phyloP scores from a whole-genome alignment of 2,888 invertebrate genomes.

The Bruchidius siliquastri region DNA sequence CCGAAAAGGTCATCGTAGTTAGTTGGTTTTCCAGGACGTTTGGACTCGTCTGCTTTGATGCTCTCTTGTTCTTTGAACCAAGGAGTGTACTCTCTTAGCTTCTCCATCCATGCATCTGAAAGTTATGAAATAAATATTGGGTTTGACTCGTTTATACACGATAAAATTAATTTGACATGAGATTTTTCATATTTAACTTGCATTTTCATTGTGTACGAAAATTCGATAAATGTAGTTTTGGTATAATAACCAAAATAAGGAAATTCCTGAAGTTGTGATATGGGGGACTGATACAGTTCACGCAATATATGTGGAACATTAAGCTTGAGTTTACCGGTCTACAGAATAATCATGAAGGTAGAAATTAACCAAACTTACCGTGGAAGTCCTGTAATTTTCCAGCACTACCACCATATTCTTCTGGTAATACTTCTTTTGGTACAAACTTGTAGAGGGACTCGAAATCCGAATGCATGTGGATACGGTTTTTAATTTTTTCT shows the following conservation, averaged over 20 bases:
- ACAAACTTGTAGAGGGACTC: constrained; percentile 73
- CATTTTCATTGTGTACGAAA: too few species aligned
- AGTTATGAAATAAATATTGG: constrained; percentile 21
- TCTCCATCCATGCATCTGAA: constrained; percentile 74
- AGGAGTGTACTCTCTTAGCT: constrained; percentile 66
- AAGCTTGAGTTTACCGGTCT: too few species aligned
- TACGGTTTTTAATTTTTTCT: constrained; percentile 80
- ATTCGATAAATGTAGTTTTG: too few species aligned
- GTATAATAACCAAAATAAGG: too few species aligned
- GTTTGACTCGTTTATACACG: too few species aligned
- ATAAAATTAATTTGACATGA: too few species aligned
- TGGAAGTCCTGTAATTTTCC: constrained; percentile 69
- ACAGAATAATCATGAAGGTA: too few species aligned
- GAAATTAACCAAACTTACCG: constrained; percentile 47
- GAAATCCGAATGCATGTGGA: constrained; percentile 71
- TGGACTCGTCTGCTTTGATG: constrained; percentile 72
- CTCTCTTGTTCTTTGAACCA: constrained; percentile 81
- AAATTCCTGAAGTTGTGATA: too few species aligned
- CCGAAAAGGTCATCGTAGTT: constrained; percentile 83
- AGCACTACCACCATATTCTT: constrained; percentile 78
- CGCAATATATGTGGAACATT: not conserved
- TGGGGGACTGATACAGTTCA: too few species aligned
- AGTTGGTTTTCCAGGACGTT: constrained; percentile 79
- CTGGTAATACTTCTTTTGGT: constrained; percentile 74
- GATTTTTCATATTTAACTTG: too few species aligned